Base-by-base conservation (phyloP, 2,113 vertebrate species). In the Sander lucioperca region DNA sequence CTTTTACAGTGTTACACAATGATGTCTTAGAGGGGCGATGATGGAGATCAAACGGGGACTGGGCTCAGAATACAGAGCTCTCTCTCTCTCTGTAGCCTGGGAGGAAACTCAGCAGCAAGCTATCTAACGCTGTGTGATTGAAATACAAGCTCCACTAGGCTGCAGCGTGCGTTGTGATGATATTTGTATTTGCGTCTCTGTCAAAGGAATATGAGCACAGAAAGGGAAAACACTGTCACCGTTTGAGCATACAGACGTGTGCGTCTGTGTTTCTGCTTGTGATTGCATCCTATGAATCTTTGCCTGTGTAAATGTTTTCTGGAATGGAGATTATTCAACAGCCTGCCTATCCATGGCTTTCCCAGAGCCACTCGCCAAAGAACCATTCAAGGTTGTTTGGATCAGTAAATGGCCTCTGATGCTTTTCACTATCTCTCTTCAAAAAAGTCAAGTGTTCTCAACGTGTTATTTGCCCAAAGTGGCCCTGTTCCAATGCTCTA, bases 401-500 rank as follows among this genome's bases (percentile, higher is more conserved):
- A 89, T 91, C 89, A 51, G 80, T 91, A 92, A 92, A 93, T 93
- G 86, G 89, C 89, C 80, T 93, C 91, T 89, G 94, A 96, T 89
- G 94, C 85, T 87, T 93, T 96, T 93, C 96, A 96, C 96, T 92
- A 93, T 96, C 96, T 97, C 96, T 97, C 97, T 96, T 96, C 96
- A 96, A 95, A 96, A 96, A 94, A 97, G 96, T 97, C 96, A 98
- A 99, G 96, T 97, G 96, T 93, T 96, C 96, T 95, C 95, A 87
- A 92, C 94, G 95, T 95, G 96, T 96, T 97, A 97, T 97, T 96
- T 96, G 94, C 86, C 95, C 96, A 97, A 97, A 98, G 97, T 97
- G 96, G 96, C 94, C 94, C 96, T 96, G 97, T 97, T 97, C 96
- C 96, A 92, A 94, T 93, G 79, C 93, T 94, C 96, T 95, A 97